Conservation (phyloP, 2,797 vertebrate species). For the Meda fulgida region DNA sequence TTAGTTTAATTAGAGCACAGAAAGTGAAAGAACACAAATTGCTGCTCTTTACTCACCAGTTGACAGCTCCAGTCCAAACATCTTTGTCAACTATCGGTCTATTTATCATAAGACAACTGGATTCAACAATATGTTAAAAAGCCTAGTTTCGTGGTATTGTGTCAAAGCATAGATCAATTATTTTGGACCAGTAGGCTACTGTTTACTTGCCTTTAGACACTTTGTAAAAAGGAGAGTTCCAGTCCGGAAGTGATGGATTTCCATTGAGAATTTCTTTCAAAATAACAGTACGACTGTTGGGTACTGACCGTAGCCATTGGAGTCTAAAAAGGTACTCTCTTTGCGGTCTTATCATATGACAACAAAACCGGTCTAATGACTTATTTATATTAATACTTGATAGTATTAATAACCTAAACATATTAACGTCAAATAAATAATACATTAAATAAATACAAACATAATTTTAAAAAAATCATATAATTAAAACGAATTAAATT, state of each 20-base stretch:
- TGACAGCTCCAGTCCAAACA: constrained; percentile 38
- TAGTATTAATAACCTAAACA: background rate
- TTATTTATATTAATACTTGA: background rate
- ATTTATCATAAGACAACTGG: background rate
- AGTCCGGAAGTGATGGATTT: background rate
- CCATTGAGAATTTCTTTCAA: background rate
- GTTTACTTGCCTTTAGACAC: background rate
- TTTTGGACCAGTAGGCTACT: background rate
- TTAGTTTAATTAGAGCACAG: background rate
- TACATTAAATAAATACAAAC: background rate
- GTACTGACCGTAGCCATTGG: too few species aligned
- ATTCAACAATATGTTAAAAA: background rate
- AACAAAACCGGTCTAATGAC: background rate
- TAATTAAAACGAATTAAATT: too few species aligned
- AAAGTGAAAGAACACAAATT: too few species aligned
- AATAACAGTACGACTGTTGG: constrained; percentile 3
- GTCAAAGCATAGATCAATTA: background rate
- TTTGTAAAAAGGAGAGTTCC: background rate
- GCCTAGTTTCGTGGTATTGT: background rate
- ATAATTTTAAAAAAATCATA: background rate
- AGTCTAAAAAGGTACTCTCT: background rate
- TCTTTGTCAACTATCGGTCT: background rate
- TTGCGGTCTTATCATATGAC: background rate
- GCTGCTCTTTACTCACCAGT: constrained; percentile 37
- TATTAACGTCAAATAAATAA: background rate